Conservation (phyloP, 2,113 vertebrate species). For the Peromyscus maniculatus region DNA sequence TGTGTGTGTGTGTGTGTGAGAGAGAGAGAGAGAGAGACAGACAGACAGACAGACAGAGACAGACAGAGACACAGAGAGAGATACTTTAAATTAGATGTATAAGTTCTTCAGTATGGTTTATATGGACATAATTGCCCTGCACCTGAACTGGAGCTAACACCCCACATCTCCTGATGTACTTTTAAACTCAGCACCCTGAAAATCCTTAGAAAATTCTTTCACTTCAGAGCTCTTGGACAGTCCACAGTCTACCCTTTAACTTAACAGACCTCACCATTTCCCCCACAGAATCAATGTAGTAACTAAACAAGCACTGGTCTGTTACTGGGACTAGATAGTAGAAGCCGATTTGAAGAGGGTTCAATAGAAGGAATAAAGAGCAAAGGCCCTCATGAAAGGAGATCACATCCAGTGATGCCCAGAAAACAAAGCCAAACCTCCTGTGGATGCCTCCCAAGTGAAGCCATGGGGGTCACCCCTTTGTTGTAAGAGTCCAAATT, state of each 20-base stretch:
- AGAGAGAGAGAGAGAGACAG: too few relatives aligned
- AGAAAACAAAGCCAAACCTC: background rate
- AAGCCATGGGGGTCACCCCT: background rate
- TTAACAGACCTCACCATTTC: background rate
- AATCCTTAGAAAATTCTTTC: background rate
- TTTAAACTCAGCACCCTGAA: background rate
- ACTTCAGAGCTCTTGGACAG: background rate
- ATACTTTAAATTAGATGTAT: background rate
- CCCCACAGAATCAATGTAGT: background rate
- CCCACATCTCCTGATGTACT: background rate
- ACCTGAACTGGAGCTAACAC: background rate
- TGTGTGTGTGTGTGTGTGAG: background rate
- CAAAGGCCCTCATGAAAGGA: background rate
- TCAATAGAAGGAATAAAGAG: background rate
- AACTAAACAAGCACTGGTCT: background rate
- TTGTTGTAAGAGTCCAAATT: background rate
- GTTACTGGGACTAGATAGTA: background rate
- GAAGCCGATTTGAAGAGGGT: slow-evolving; percentile 11
- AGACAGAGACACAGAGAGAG: too few relatives aligned
- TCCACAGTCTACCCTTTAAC: background rate
- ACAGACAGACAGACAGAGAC: too few relatives aligned
- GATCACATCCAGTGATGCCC: background rate
- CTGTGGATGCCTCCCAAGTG: background rate
- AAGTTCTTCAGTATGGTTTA: background rate
- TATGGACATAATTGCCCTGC: background rate